Base-by-base conservation (phyloP, 2,888 invertebrate genomes). In the Dryobotodes eremita region DNA sequence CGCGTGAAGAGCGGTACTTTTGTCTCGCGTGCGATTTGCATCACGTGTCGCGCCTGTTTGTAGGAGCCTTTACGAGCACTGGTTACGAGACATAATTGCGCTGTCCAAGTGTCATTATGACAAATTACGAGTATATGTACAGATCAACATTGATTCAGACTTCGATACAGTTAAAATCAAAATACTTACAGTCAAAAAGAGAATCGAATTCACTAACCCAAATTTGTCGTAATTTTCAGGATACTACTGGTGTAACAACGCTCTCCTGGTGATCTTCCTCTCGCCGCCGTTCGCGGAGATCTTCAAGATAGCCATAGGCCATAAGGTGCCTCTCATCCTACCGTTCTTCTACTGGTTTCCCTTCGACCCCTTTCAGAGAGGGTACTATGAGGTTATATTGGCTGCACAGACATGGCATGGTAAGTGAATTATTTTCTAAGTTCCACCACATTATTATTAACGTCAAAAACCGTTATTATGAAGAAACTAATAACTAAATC, bases 261-360 rank as follows among this genome's bases (percentile, higher is more conserved):
- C 89, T 1, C 90, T 95, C 0, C 88, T 94, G 4, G 88, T 92
- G 0, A 91, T 95, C 42, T 95, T 94, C 84, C 90, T 94, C 1
- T 88, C 90, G 0, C 93, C 94, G 0, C 93, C 94, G 0, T 92
- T 93, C 69, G 86, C 94, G 69, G 90, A 90, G 65, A 88, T 93
- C 15, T 31, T 91, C 11, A 93, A 94, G 78, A 85, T 91, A 1
- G 57, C 78, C 0, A 23, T 90, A 2, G 96, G 95, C 0, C 59
- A 92, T 13, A 91, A 94, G 2, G 91, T 88, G n/a, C 89, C 91
- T 0, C 86, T 92, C 26, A 90, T 92, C 26, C 80, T 96, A 3
- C 93, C 94, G 0, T 95, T 95, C 86, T 93, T 93, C 88, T 96
- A 94, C 89, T 95, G 95, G 95, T 91, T 95, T 23, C 96, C 96